Conservation (phyloP, 2,113 vertebrate species). For the Onychorhynchus coronatus region DNA sequence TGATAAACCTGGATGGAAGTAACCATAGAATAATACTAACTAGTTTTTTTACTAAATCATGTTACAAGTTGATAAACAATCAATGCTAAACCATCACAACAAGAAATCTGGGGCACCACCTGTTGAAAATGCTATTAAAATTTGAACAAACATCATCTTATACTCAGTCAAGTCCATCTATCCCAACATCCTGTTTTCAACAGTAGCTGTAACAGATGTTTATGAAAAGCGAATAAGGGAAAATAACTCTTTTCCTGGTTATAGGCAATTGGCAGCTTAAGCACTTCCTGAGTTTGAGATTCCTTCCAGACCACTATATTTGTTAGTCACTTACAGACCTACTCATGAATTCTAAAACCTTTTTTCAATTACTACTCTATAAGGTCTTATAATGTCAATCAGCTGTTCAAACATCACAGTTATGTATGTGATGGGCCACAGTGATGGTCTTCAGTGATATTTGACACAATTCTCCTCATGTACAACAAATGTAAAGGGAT, state of each 20-base stretch:
- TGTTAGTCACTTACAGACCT: neutral
- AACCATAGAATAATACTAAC: neutral
- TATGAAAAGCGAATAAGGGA: neutral
- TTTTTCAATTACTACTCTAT: neutral
- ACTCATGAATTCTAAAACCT: neutral
- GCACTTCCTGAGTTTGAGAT: neutral
- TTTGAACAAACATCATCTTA: neutral
- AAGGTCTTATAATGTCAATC: neutral
- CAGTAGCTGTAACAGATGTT: neutral
- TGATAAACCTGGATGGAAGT: neutral
- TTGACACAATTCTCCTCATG: neutral
- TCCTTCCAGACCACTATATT: slow-evolving; percentile 10
- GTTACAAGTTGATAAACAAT: neutral
- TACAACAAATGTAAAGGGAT: neutral
- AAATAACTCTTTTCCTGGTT: slow-evolving; percentile 18
- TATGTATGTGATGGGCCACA: too few relatives aligned
- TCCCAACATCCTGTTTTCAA: slow-evolving; percentile 13
- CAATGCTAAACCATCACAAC: neutral
- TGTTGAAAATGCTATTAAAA: neutral
- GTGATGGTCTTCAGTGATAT: neutral
- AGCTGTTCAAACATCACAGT: slow-evolving; percentile 2
- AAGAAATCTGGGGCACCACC: neutral
- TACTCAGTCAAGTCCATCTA: neutral
- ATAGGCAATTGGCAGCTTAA: neutral
- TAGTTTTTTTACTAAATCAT: neutral